Conservation (phyloP, 2,797 vertebrate species). For the Pipistrellus kuhlii region DNA sequence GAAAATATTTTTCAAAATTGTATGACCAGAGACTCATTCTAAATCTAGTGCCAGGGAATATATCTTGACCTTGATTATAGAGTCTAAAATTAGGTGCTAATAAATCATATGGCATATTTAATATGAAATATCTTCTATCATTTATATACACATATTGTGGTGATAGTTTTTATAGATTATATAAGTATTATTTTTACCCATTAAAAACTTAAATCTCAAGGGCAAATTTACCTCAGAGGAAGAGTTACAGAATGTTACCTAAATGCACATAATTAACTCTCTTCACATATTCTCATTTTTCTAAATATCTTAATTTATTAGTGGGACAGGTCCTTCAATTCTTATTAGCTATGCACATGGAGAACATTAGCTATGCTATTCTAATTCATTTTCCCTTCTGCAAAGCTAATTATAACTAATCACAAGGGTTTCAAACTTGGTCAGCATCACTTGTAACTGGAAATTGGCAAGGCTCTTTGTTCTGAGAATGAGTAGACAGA, state of each 20-base stretch:
- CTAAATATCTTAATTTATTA: constrained; percentile 59
- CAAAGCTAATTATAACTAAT: constrained; percentile 63
- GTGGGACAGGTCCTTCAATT: neutral
- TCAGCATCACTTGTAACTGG: neutral
- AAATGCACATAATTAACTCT: constrained; percentile 30
- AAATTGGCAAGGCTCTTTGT: constrained; percentile 40
- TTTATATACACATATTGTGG: neutral
- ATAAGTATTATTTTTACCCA: neutral
- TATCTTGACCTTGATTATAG: neutral
- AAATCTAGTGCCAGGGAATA: neutral
- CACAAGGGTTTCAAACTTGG: constrained; percentile 25
- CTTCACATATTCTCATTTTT: constrained; percentile 49
- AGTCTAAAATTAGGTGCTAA: neutral
- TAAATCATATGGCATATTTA: neutral
- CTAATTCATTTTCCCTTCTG: constrained; percentile 63
- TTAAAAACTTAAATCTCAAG: constrained; percentile 62
- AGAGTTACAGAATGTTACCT: neutral
- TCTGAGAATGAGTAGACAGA: neutral
- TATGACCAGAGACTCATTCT: neutral
- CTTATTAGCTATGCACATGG: constrained; percentile 6
- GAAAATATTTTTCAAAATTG: constrained; percentile 16
- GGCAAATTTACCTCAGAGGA: constrained; percentile 6
- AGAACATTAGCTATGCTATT: constrained; percentile 57
- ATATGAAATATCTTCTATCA: constrained; percentile 12
- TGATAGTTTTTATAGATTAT: neutral